Percentiles rank a stretch among this genome's conserved stretches.
Evolutionary conservation across 2,888 invertebrate genomes (phyloP).

Genomic region (Zele albiditarsus): DNA sequence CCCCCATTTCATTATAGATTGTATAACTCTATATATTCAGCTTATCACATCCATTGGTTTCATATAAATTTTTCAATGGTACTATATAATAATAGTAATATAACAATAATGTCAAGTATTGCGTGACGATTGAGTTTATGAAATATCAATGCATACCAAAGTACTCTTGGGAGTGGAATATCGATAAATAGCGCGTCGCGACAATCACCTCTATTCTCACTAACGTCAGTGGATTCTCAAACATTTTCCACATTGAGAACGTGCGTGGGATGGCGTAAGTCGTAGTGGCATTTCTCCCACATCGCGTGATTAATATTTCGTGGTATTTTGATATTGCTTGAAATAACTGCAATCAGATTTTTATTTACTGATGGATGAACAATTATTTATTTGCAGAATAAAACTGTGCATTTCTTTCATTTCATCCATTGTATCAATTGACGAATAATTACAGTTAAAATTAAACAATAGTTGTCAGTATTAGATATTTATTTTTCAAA

Average conservation of each 20-base stretch:
- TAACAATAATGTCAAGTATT: conserved; percentile 21
- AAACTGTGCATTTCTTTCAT: conserved; percentile 2
- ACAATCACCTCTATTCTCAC: conserved; percentile 22
- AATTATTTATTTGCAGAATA: conserved; percentile 9
- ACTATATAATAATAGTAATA: conserved; percentile 15
- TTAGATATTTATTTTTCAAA: no score
- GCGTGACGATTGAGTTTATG: conserved; percentile 36
- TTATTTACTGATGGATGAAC: not conserved
- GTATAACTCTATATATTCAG: no score
- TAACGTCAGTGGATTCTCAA: conserved; percentile 45
- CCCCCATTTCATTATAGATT: no score
- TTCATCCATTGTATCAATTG: no score
- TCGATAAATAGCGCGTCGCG: conserved; percentile 41
- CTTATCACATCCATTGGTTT: no score
- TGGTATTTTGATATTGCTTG: conserved; percentile 44
- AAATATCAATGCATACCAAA: conserved; percentile 48
- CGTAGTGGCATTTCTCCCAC: conserved; percentile 14
- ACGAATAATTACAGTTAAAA: no score
- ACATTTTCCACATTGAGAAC: conserved; percentile 55
- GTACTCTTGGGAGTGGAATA: conserved; percentile 46
- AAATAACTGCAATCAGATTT: conserved; percentile 46
- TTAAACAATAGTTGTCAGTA: no score
- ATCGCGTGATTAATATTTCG: conserved; percentile 59
- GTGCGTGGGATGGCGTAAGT: conserved; percentile 48
- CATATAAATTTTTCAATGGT: conserved; percentile 23